These are phyloP conservation scores for Xylocampa areola DNA, from an alignment of 2,888 invertebrate species.

Conservation along the genomic window DNA sequence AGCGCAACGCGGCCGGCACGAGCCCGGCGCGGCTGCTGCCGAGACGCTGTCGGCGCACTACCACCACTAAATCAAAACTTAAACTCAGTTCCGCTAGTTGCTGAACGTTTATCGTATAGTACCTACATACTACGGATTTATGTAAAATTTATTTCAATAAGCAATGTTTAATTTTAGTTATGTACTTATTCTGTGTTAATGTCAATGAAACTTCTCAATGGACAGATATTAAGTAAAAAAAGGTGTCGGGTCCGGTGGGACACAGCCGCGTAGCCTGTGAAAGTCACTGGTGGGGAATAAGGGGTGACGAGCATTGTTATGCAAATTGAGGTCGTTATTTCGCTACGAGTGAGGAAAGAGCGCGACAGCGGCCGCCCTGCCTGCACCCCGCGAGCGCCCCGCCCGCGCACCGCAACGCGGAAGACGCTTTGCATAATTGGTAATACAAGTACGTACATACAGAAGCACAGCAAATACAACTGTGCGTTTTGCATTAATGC, in stretches of 20 bases:
- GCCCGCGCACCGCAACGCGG: conserved; percentile 80
- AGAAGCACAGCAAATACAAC: conserved; percentile 66
- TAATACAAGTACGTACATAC: conserved; percentile 82
- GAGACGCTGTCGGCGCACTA: conserved; percentile 57
- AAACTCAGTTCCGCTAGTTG: conserved; percentile 49
- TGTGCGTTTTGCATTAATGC: conserved; percentile 43
- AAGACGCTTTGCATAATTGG: conserved; percentile 89
- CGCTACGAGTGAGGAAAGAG: conserved; percentile 89
- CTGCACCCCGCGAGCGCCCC: conserved; percentile 63
- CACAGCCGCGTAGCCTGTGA: conserved; percentile 80
- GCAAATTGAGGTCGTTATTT: conserved; percentile 90
- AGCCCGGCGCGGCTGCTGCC: conserved; percentile 46
- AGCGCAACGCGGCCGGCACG: conserved; percentile 33
- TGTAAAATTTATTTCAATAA: conserved; percentile 38
- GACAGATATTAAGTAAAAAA: conserved; percentile 80
- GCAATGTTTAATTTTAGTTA: conserved; percentile 32
- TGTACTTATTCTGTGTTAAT: conserved; percentile 45
- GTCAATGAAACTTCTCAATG: conserved; percentile 61
- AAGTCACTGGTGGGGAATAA: conserved; percentile 86
- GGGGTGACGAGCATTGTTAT: conserved; percentile 90
- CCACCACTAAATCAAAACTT: conserved; percentile 74
- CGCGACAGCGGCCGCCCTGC: conserved; percentile 82
- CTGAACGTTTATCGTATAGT: conserved; percentile 52
- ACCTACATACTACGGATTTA: conserved; percentile 43
- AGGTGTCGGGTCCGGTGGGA: conserved; percentile 84